Conservation (phyloP, 2,113 vertebrate genomes). For the Toxotes chatareus region DNA sequence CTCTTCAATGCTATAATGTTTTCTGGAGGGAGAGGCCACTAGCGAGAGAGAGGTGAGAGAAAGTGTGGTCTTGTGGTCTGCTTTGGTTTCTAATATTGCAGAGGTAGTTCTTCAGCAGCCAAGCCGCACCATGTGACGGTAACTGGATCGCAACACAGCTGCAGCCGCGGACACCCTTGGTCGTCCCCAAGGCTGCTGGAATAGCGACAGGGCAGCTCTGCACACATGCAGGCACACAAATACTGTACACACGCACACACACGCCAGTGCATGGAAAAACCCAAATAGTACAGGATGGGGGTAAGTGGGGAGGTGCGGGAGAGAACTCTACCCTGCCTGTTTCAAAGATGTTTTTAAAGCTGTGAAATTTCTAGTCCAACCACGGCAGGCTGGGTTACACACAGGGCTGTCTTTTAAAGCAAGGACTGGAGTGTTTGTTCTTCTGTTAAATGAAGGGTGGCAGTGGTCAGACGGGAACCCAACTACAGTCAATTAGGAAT, state of each 20-base stretch:
- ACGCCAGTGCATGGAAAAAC: slow-evolving; percentile 68
- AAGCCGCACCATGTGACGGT: slow-evolving; percentile 79
- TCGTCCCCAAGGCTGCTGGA: slow-evolving; percentile 77
- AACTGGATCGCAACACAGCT: slow-evolving; percentile 80
- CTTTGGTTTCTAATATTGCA: slow-evolving; percentile 82
- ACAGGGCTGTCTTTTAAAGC: slow-evolving; percentile 71
- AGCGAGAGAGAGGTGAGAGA: slow-evolving; percentile 60
- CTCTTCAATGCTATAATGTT: slow-evolving; percentile 45
- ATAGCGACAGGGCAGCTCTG: slow-evolving; percentile 60
- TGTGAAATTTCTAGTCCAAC: slow-evolving; percentile 78
- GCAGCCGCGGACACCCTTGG: slow-evolving; percentile 69
- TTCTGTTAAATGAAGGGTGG: slow-evolving; percentile 75
- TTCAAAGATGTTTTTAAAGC: slow-evolving; percentile 85
- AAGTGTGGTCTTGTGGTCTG: slow-evolving; percentile 68
- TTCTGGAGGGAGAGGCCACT: slow-evolving; percentile 37
- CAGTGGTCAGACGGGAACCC: slow-evolving; percentile 69
- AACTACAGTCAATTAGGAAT: slow-evolving; percentile 76
- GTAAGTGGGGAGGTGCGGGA: slow-evolving; percentile 61
- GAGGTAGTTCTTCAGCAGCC: slow-evolving; percentile 77
- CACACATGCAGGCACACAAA: slow-evolving; percentile 47
- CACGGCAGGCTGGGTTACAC: slow-evolving; percentile 68
- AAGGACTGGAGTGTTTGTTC: slow-evolving; percentile 69
- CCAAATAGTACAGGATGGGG: slow-evolving; percentile 74
- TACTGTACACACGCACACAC: slow-evolving; percentile 30
- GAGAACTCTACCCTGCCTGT: slow-evolving; percentile 81